phyloP scores from a whole-genome alignment of 2,113 vertebrate genomes.

The Hippocampus barbouri region DNA sequence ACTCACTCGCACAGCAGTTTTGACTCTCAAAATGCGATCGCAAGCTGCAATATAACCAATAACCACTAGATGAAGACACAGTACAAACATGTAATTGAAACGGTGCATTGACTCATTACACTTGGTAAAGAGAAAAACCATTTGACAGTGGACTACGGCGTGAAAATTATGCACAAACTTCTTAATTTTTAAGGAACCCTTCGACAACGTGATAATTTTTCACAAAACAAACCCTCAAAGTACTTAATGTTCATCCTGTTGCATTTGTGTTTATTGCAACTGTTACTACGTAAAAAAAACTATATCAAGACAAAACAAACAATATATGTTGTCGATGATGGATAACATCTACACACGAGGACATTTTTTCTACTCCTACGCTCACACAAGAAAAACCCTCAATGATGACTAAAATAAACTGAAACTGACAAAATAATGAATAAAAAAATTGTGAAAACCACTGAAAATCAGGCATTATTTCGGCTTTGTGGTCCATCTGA shows the following conservation, averaged over 20 bases:
- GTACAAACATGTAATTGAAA: conserved; percentile 1
- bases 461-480: neutral
- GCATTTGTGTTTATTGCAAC: neutral
- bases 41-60: neutral
- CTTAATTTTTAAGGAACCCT: neutral
- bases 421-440: neutral
- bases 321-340: too few relatives aligned
- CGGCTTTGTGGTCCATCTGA: neutral
- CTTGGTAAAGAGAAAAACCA: too few relatives aligned
- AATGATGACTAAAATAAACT: too few relatives aligned
- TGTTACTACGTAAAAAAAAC: neutral
- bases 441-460: neutral
- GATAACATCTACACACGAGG: too few relatives aligned
- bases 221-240: neutral
- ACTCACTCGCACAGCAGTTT: neutral
- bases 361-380: too few relatives aligned
- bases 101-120: too few relatives aligned
- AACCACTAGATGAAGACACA: conserved; percentile 37
- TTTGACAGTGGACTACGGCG: neutral
- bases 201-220: neutral
- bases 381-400: too few relatives aligned
- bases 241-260: neutral
- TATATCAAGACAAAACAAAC: neutral
- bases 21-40: neutral
- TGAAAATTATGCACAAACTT: too few relatives aligned